Percentiles rank a stretch among this genome's conserved stretches.
These are phyloP conservation scores for Grammomys dolichurus DNA, from an alignment of 2,113 vertebrate genomes.

Conservation along the genomic window DNA sequence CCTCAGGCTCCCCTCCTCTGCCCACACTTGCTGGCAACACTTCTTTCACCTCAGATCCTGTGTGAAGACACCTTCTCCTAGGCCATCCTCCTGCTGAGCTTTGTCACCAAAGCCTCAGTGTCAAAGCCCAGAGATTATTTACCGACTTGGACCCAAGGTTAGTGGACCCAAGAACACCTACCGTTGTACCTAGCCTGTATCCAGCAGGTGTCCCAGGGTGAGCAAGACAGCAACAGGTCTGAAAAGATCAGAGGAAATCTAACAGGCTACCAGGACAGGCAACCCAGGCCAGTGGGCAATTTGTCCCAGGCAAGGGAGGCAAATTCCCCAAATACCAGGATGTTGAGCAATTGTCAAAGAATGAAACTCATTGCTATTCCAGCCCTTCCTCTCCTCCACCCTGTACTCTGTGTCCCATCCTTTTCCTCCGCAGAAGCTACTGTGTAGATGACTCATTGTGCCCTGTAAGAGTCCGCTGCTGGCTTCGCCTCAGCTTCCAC, in stretches of 20 bases:
- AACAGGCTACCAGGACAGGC: neutral
- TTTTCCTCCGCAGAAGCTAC: conserved; percentile 49
- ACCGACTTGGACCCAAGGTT: neutral
- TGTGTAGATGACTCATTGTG: conserved; percentile 38
- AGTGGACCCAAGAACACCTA: neutral
- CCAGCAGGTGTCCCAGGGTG: neutral
- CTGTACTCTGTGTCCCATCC: conserved; percentile 58
- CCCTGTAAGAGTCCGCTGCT: neutral
- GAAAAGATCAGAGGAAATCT: neutral
- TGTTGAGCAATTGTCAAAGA: conserved; percentile 70
- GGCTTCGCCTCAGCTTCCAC: neutral
- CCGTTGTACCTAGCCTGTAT: neutral
- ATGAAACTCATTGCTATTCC: conserved; percentile 66
- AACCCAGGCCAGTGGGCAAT: neutral
- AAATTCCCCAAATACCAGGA: conserved; percentile 74
- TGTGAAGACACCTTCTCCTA: neutral
- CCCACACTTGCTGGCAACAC: neutral
- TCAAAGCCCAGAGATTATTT: neutral
- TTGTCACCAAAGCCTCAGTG: neutral
- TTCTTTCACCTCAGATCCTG: neutral
- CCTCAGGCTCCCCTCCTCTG: neutral
- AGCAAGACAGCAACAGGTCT: neutral
- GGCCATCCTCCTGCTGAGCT: neutral
- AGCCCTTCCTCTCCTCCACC: conserved; percentile 67
- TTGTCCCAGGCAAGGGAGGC: conserved; percentile 24